These are phyloP conservation scores for Magallana gigas DNA, from an alignment of 1,140 invertebrate species.

Conservation along the genomic window DNA sequence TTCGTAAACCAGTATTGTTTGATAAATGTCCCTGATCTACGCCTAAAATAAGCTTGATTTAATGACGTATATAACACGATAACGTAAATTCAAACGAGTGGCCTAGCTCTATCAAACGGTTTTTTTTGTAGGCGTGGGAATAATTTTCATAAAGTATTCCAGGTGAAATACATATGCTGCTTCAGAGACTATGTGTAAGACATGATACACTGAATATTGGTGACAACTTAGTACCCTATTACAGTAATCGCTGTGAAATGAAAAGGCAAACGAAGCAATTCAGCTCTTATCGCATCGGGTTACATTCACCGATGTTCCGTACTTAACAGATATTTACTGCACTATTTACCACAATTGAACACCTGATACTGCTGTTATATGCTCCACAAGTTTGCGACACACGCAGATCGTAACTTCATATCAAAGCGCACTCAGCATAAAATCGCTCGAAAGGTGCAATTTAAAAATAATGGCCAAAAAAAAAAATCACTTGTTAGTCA, in stretches of 20 bases:
- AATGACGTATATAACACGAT: too few species aligned
- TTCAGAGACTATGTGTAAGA: background rate
- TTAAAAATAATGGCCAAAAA: too few species aligned
- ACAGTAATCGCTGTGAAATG: background rate
- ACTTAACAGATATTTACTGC: background rate
- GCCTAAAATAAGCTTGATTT: too few species aligned
- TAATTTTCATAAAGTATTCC: too few species aligned
- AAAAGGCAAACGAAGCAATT: constrained; percentile 16
- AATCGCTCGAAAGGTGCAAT: too few species aligned
- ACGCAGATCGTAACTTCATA: background rate
- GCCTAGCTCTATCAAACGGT: too few species aligned
- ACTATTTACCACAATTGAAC: background rate
- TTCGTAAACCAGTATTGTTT: background rate
- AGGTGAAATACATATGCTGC: too few species aligned
- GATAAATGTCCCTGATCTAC: too few species aligned
- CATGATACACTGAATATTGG: background rate
- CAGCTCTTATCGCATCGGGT: constrained; percentile 15
- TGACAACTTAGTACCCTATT: background rate
- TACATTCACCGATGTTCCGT: background rate
- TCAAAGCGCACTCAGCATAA: background rate
- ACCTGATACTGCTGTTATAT: background rate
- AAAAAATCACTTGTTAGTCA: too few species aligned
- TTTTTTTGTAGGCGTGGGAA: too few species aligned
- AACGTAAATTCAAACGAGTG: too few species aligned
- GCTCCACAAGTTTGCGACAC: background rate